Base-by-base conservation (phyloP, 1,140 invertebrate species). In the Drosophila fuyamai region DNA sequence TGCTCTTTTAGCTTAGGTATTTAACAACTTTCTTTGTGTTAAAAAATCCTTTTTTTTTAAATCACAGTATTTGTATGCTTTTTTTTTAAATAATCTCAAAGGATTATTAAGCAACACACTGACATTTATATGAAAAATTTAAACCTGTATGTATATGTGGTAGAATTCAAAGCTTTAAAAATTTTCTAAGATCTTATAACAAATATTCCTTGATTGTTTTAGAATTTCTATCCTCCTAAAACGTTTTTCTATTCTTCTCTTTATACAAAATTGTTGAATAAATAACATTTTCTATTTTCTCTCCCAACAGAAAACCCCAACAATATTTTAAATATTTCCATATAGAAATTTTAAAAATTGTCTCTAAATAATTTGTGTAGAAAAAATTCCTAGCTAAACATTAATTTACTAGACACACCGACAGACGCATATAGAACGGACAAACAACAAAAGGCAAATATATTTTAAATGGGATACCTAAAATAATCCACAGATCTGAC, bases 371-470 rank as follows among this genome's bases (percentile, higher is more conserved):
- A 71, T 83, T 79, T 61, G n/a, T 47, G 27, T 35, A 16, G 47
- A 65, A 74, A 46, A 43, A 47, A 77, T 77, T 77, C 81, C 62
- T 44, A 66, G 60, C 74, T 60, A 82, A 66, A 84, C 81, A 84
- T 59, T 84, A 71, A 83, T 83, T 76, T 79, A 57, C 36, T 40
- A 53, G 29, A 29, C 53, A 67, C 43, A 63, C 32, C 66, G 35
- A 56, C 43, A 35, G 50, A 60, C 27, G 32, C 63, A 76, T 72
- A 60, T 65, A 66, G 60, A 78, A 51, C 44, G 36, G 36, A 43
- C 44, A 75, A 41, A 53, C 56, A 38, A 54, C 44, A 55, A 58
- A 36, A 51, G 16, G n/a, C 9, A 29, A 55, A 9, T 13, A 32
- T 51, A 41, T 61, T 50, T 13, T 32, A 54, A 55, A 41, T 36